Percentiles rank a stretch among this genome's conserved stretches.
phyloP scores from a whole-genome alignment of 2,113 vertebrate genomes.

The Leucosticte australis region DNA sequence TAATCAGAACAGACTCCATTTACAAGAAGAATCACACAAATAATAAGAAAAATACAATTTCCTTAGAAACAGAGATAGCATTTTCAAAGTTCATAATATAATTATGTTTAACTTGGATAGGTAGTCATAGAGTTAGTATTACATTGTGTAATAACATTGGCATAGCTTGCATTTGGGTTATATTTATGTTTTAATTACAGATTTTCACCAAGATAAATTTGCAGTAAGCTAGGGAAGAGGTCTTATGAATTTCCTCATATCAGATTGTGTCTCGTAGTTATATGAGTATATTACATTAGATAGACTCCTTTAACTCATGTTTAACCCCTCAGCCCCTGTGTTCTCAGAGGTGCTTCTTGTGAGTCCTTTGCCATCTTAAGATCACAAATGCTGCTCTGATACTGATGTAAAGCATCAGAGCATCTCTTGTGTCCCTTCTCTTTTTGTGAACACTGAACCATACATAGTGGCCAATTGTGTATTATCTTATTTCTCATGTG shows the following conservation, averaged over 20 bases:
- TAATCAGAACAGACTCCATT: not conserved
- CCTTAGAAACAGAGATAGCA: not conserved
- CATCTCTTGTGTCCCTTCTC: not conserved
- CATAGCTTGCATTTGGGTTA: not conserved
- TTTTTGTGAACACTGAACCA: not conserved
- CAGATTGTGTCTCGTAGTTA: not conserved
- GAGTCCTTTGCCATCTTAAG: not conserved
- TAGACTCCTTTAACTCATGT: not conserved
- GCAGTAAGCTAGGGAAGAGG: not conserved
- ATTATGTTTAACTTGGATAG: not conserved
- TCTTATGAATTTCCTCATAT: not conserved
- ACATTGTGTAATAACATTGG: not conserved
- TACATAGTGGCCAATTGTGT: not conserved
- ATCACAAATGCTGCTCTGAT: not conserved
- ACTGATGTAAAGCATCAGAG: not conserved
- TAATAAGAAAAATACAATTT: conserved; percentile 1
- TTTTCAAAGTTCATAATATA: not conserved
- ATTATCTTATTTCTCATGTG: not conserved
- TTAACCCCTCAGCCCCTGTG: not conserved
- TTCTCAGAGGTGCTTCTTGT: not conserved
- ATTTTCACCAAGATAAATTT: not conserved
- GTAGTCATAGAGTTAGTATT: not conserved
- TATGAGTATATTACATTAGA: not conserved
- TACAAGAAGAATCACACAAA: not conserved
- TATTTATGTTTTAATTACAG: not conserved